Base-by-base conservation (phyloP, 1,140 invertebrate genomes). In the Musca vetustissima region DNA sequence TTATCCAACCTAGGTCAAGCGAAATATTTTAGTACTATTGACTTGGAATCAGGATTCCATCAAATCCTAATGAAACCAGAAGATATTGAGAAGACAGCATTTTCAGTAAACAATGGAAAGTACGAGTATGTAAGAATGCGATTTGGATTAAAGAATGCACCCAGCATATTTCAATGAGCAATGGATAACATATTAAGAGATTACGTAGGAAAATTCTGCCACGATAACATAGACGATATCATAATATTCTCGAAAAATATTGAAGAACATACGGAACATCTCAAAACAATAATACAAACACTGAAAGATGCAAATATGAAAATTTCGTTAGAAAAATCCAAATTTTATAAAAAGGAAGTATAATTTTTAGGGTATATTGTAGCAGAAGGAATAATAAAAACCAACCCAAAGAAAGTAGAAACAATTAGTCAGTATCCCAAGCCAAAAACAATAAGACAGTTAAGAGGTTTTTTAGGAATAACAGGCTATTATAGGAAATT, bases 91-190 rank as follows among this genome's bases (percentile, higher is more conserved):
- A 73, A 70, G 32, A 76, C 71, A 4, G 61, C 71, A 17, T 77
- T 74, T 22, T 59, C 15, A 17, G 70, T 72, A 1, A 73, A 74
- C 32, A 72, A 72, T 55, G 75, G 48, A n/a, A 69, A 69, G 53
- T 53, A 69, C 24, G 66, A 67, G 53, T 53, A 22, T 47, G 28
- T 76, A 73, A 47, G 69, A 70, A 52, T 83, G 82, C 48, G 81
- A 73, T 78, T 77, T 59, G 73, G 73, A 15, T 69, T 77, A 47
- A 76, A 78, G 50, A 83, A 83, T 52, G 73, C 70, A 36, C 73
- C 76, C 6, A n/a, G 68, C 13, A 70, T 71, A 9, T 83, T 80
- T 68, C 72, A 70, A 59, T 59, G 69, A 53, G 69, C 73, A 36
- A 72, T 83, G 19, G 76, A 78, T 47, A 43, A 69, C 15, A 72